Base-by-base conservation (phyloP, 1,140 invertebrate genomes). In the Coelopa frigida region DNA sequence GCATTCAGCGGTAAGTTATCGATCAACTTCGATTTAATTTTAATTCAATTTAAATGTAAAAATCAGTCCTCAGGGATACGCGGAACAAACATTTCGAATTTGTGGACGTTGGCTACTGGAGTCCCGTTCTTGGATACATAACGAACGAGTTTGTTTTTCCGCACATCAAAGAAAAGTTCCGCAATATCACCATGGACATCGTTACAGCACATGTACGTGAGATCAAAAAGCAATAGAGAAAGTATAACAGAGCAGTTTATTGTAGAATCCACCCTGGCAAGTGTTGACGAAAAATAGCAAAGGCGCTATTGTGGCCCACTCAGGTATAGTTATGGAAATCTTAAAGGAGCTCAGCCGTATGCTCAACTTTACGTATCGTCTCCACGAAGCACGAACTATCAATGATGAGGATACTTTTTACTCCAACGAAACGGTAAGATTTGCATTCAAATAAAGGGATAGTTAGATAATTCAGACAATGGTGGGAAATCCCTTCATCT, bases 181-280 rank as follows among this genome's bases (percentile, higher is more conserved):
- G 86, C 23, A 81, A 83, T n/a, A 79, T 81, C 50, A 74, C 65
- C 14, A 54, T 89, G 43, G 79, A 83, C 1, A 72, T 88, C 10
- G 69, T 81, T 2, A 79, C 82, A 0, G 82, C 80, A 64, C 79
- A 86, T 63, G 84, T 85, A 69, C 75, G 75, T 72, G 22, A 37
- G 40, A 29, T 39, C 32, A 58, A 49, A 49, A 44, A n/a, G n/a
- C n/a, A n/a, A n/a, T n/a, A n/a, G n/a, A n/a, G n/a, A n/a, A n/a
- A n/a, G n/a, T n/a, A n/a, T n/a, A n/a, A 60, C 53, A 49, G 51
- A 61, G 44, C 48, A 58, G 52, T 54, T 50, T 56, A 53, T 72
- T 70, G 40, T 65, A 91, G 88, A 87, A 85, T 74, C 87, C 87
- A 3, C 88, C 88, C 0, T 92, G 87, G 87, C 84, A 88, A 58